Conservation (phyloP, 2,888 invertebrate genomes). For the Onchidella celtica region DNA sequence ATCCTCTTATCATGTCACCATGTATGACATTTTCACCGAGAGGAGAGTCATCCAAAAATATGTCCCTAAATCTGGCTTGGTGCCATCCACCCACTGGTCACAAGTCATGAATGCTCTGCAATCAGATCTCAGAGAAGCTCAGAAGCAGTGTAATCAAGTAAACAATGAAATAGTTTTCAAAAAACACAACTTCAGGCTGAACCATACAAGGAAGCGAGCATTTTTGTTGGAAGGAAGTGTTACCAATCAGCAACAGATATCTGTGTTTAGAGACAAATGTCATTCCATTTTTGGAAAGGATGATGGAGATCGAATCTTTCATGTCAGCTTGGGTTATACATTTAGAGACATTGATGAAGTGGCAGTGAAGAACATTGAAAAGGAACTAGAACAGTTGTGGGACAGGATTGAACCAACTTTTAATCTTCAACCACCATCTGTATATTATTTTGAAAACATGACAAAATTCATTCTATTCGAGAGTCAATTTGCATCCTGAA, state of each 20-base stretch:
- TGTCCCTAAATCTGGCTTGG: not conserved
- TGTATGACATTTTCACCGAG: not conserved
- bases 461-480: not conserved
- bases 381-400: conserved; percentile 6
- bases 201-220: not conserved
- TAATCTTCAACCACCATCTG: not conserved
- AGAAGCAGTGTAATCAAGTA: not conserved
- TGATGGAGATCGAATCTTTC: not conserved
- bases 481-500: too few relatives aligned
- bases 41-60: not conserved
- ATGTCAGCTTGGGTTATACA: not conserved
- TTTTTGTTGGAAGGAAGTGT: not conserved
- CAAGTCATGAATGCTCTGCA: not conserved
- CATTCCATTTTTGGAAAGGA: not conserved
- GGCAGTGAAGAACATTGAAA: not conserved
- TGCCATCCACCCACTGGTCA: not conserved
- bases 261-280: not conserved
- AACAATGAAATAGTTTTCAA: not conserved
- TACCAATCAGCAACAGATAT: not conserved
- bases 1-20: conserved; percentile 23
- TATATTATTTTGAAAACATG: conserved; percentile 3
- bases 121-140: not conserved
- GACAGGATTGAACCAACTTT: not conserved
- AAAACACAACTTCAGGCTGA: not conserved
- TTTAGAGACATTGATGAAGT: not conserved